Percentiles rank a stretch among this genome's conserved stretches.
Evolutionary conservation across 2,113 vertebrate genomes (phyloP).

Genomic region (Camelus bactrianus): DNA sequence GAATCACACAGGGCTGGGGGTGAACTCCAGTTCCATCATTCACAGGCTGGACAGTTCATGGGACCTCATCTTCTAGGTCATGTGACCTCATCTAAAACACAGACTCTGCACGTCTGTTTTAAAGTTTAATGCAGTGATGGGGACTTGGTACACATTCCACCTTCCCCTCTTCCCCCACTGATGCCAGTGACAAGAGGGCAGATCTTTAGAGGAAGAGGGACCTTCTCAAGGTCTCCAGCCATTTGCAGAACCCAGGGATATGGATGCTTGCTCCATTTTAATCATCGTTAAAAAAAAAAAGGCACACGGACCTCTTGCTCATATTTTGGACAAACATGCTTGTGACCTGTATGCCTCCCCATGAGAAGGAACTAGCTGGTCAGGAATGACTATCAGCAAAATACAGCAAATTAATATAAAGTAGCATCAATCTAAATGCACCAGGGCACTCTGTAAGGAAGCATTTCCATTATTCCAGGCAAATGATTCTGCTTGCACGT

Average conservation of each 20-base stretch:
- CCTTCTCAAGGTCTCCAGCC: neutral
- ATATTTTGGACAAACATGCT: neutral
- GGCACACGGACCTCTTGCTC: neutral
- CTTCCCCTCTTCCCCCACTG: neutral
- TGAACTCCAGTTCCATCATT: neutral
- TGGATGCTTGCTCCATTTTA: neutral
- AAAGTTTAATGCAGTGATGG: neutral
- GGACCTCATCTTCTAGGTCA: neutral
- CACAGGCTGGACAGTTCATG: neutral
- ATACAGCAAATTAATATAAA: neutral
- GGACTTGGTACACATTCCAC: too few species aligned
- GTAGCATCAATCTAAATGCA: neutral
- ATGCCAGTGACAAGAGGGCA: neutral
- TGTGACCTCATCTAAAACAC: rapidly evolving
- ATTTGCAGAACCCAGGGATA: neutral
- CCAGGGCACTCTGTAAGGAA: neutral
- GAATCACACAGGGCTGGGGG: neutral
- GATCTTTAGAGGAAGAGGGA: neutral
- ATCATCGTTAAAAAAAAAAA: neutral
- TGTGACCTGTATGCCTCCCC: neutral
- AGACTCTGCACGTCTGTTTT: neutral
- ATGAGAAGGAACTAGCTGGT: neutral
- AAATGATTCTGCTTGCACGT: neutral
- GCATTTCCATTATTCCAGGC: neutral
- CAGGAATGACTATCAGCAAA: neutral